phyloP scores from a whole-genome alignment of 2,888 invertebrate species.

The Troides oblongomaculatus region DNA sequence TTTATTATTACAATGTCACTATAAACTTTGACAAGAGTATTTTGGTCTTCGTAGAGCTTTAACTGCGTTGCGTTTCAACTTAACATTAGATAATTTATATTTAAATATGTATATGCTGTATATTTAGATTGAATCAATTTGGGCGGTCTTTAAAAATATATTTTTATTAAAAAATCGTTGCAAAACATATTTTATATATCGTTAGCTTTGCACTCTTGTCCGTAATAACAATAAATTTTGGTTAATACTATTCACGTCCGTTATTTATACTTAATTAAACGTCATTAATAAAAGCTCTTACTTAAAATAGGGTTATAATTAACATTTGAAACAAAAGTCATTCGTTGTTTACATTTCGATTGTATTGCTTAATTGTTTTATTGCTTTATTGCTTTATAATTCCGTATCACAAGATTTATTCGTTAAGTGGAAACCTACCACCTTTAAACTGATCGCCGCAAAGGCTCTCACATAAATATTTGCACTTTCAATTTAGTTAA shows the following conservation, averaged over 20 bases:
- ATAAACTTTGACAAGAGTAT: background rate
- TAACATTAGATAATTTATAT: background rate
- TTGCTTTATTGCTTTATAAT: constrained; percentile 39
- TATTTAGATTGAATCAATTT: background rate
- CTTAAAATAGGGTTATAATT: constrained; percentile 16
- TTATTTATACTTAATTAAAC: constrained; percentile 16
- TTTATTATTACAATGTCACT: background rate
- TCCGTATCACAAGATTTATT: constrained; percentile 27
- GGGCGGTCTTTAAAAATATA: constrained; percentile 2
- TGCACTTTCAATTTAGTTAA: background rate
- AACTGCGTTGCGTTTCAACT: background rate
- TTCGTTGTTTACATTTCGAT: constrained; percentile 65
- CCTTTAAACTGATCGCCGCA: background rate
- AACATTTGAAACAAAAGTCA: constrained; percentile 30
- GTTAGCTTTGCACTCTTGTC: constrained; percentile 1
- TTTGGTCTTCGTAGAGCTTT: background rate
- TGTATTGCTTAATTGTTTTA: constrained; percentile 57
- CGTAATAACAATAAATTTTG: constrained; percentile 2
- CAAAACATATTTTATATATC: background rate
- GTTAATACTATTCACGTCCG: constrained; percentile 4
- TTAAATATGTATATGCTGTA: background rate
- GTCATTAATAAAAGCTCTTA: constrained; percentile 20
- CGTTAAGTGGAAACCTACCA: constrained; percentile 7
- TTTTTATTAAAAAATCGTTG: background rate
- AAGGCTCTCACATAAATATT: background rate